Base-by-base conservation (phyloP, 2,888 invertebrate genomes). In the Octonoba sinensis region DNA sequence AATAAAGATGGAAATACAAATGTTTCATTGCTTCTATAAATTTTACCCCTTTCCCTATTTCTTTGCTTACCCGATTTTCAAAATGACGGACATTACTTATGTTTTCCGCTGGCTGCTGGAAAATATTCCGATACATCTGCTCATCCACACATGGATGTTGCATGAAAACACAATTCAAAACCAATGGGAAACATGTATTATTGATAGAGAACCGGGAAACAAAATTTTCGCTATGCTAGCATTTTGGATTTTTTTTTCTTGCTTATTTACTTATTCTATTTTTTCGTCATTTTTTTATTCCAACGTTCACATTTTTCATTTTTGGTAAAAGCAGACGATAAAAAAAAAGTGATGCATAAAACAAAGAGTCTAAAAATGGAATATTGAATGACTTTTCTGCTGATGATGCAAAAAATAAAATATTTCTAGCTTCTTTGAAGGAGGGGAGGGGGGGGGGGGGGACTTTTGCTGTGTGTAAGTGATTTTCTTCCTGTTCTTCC, bases 301-400 rank as follows among this genome's bases (percentile, higher is more conserved):
- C 36, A 36, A 36, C 46, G n/a, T 24, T 27, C 46, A 27, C 44
- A 51, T 65, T 81, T 74, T 73, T 36, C 66, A 54, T 46, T 73
- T 59, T 73, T 64, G 36, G 56, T 46, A 16, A 67, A 62, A 60
- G 57, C 51, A 74, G 62, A 47, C 76, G 62, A 70, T 76, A 62
- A 76, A 46, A 73, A 57, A 78, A 71, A 49, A 51, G 59, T 57
- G 71, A 79, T 73, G 67, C 67, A 73, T 72, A 67, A 73, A 79
- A 79, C 79, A 79, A 79, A 79, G 79, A 51, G 15, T 62, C 54
- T 62, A 60, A 73, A 79, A 79, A 79, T 73, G 60, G 79, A 79
- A 79, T 79, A 79, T 79, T 79, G 79, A 79, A 72, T 66, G 73
- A 79, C 72, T 79, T 59, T 62, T 67, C 51, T 22, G 72, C 67